These are phyloP conservation scores for Chironomus striatipennis DNA, from an alignment of 1,140 invertebrate species.

Conservation along the genomic window DNA sequence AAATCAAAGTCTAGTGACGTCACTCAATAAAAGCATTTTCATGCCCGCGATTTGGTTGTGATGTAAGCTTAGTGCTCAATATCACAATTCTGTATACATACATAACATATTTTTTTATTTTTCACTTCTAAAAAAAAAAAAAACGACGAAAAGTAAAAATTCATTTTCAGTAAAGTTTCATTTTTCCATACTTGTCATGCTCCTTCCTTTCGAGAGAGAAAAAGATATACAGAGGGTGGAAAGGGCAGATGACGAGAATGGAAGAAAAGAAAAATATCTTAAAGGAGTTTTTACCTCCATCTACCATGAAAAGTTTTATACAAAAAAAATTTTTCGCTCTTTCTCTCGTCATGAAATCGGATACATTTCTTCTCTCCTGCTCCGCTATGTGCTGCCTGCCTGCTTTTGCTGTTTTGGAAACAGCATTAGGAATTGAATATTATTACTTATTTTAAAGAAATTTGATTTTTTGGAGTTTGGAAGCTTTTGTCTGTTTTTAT, in stretches of 20 bases:
- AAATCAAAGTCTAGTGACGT: neutral
- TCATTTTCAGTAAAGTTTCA: neutral
- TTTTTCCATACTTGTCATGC: conserved; percentile 10
- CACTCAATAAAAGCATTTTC: neutral
- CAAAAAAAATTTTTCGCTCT: neutral
- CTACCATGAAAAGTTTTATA: neutral
- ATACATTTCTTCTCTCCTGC: neutral
- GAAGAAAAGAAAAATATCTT: neutral
- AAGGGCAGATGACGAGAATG: no score
- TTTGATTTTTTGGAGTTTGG: no score
- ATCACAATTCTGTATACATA: neutral
- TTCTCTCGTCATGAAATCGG: neutral
- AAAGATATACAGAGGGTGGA: no score
- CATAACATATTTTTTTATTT: neutral
- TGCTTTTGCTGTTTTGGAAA: neutral
- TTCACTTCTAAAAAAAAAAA: neutral
- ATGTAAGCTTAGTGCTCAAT: neutral
- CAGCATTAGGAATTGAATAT: no score
- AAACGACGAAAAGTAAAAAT: neutral
- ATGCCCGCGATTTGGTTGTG: neutral
- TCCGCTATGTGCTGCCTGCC: neutral
- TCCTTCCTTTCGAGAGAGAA: neutral
- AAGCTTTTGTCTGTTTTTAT: no score
- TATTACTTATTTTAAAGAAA: no score
- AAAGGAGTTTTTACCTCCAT: neutral